Evolutionary conservation across 2,888 invertebrate species (phyloP), one percentile per base, ranked within the genome.

Genomic region (Sinotaia quadrata): DNA sequence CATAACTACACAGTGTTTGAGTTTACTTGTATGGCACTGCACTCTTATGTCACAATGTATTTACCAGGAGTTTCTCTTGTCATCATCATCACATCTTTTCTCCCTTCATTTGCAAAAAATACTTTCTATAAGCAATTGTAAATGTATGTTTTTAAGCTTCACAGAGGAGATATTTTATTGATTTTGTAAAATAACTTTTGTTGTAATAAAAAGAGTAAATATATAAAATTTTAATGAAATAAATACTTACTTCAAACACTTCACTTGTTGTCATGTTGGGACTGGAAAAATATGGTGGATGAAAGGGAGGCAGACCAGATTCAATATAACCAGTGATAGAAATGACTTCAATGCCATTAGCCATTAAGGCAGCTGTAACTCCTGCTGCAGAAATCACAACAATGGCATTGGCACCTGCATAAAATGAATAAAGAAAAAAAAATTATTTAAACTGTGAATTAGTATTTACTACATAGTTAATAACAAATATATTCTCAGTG

Each of bases 281-380:
- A 57, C 67, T 71, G 8, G 74, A 44, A 5, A 85, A 85, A n/a
- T 68, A 59, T 34, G 86, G 86, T 5, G 76, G 61, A 36, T 69
- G 69, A 72, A 85, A 82, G 66, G 82, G 75, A 44, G 86, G 86
- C 67, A 86, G 67, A 24, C 86, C 85, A 31, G 74, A 69, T 33
- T 75, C 72, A n/a, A 86, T 77, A 44, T 82, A 68, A 7, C 81
- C 82, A 4, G 84, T 85, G 21, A 84, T 76, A n/a, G 81, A 75
- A 5, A 86, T 62, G 27, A 69, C 73, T 18, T 78, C 70, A 29
- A 79, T 60, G 29, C 76, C 72, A 37, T 81, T 70, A 49, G 59
- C 70, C 7, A 78, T 66, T 15, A 83, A 47, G n/a, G 75, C 75
- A 8, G 79, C 82, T 34, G 75, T 77, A 49, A 83, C 68, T n/a